Percentiles rank a stretch among this genome's conserved stretches.
phyloP scores from a whole-genome alignment of 2,113 vertebrate genomes.

The Nothobranchius furzeri region DNA sequence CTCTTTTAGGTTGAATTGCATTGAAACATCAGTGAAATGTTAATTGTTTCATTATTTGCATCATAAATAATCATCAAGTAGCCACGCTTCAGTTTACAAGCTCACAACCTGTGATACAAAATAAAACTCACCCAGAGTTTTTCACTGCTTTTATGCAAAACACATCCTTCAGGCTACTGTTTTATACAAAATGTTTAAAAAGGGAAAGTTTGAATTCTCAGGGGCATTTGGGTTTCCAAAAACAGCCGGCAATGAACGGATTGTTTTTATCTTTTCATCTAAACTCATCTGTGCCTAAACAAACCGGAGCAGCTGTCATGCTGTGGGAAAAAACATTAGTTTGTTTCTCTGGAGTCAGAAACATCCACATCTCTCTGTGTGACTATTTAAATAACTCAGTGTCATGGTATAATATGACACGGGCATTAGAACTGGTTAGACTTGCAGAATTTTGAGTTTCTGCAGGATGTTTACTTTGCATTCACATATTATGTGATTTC shows the following conservation, averaged over 20 bases:
- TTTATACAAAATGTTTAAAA: constrained; percentile 5
- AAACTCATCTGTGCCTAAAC: constrained; percentile 21
- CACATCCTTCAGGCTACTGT: background rate
- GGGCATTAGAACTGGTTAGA: background rate
- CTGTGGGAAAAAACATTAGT: background rate
- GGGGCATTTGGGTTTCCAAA: constrained; percentile 9
- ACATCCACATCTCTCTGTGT: background rate
- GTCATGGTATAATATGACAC: background rate
- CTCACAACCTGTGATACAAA: background rate
- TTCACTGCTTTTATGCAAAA: background rate
- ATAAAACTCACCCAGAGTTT: background rate
- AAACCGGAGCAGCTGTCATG: background rate
- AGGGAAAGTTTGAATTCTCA: background rate
- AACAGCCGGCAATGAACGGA: constrained; percentile 18
- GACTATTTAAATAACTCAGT: background rate
- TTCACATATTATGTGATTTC: background rate
- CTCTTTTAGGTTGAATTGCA: background rate
- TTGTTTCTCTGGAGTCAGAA: background rate
- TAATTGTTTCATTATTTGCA: background rate
- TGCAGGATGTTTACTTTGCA: too few relatives aligned
- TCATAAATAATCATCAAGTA: background rate
- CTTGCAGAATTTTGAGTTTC: too few relatives aligned
- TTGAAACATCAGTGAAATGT: background rate
- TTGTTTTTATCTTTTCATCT: constrained; percentile 24
- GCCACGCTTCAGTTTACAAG: background rate